Conservation (phyloP, 1,140 invertebrate species). For the Hirudo medicinalis region DNA sequence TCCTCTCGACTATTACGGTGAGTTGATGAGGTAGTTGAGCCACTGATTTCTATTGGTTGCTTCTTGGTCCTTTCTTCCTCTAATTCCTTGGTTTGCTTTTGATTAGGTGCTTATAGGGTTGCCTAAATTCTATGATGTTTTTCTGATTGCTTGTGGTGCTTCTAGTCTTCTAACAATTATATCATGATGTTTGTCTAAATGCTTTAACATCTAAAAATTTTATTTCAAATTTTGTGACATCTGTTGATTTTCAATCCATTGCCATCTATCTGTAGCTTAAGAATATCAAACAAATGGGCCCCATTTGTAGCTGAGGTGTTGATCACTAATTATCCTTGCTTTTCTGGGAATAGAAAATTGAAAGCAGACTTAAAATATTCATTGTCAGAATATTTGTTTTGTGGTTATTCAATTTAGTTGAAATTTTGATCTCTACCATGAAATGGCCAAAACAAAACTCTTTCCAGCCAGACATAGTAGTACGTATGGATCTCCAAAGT, state of each 20-base stretch:
- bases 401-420: no score
- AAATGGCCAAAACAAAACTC: conserved; percentile 5
- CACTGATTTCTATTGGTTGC: background rate
- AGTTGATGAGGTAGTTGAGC: conserved; percentile 10
- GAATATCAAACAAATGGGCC: background rate
- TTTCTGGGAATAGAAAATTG: no score
- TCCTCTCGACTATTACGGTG: conserved; percentile 20
- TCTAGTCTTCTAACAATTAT: no score
- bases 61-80: background rate
- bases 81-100: no score
- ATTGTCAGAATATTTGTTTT: no score
- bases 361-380: no score
- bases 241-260: conserved; percentile 23
- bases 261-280: conserved; percentile 10
- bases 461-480: conserved; percentile 14
- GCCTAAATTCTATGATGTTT: no score
- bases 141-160: no score
- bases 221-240: conserved; percentile 19
- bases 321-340: no score
- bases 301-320: background rate
- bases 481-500: conserved; percentile 27
- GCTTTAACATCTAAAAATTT: background rate
- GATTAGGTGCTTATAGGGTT: no score
- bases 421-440: no score
- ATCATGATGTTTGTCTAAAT: no score